Conservation (phyloP, 2,888 invertebrate genomes). For the Sphaerophoria rueppellii region DNA sequence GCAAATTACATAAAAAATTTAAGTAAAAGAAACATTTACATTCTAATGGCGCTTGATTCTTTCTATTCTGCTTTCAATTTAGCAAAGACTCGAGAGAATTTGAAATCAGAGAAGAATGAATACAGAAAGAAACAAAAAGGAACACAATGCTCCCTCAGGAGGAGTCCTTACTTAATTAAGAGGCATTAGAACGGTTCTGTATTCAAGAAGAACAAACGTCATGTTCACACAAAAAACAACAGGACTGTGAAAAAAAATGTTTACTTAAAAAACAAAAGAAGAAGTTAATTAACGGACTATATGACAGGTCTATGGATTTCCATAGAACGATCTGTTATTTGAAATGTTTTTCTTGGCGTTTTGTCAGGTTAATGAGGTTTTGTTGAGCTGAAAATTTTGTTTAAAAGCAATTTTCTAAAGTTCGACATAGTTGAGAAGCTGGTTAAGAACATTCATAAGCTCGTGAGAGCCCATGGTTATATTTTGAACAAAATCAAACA, state of each 20-base stretch:
- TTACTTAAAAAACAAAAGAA: not conserved
- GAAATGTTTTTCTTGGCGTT: too few species aligned
- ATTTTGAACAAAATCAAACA: too few species aligned
- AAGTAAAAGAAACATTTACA: conserved; percentile 33
- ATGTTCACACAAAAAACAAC: not conserved
- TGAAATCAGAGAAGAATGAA: conserved; percentile 25
- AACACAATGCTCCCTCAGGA: conserved; percentile 3
- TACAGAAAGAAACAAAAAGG: not conserved
- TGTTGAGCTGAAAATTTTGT: too few species aligned
- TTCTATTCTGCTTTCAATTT: conserved; percentile 36
- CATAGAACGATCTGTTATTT: too few species aligned
- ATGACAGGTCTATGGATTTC: not conserved
- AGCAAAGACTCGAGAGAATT: conserved; percentile 38
- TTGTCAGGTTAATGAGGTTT: too few species aligned
- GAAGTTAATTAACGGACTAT: not conserved
- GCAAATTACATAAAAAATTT: conserved; percentile 32
- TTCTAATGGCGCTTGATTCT: conserved; percentile 38
- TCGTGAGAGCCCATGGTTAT: too few species aligned
- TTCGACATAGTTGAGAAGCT: too few species aligned
- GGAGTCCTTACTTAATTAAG: conserved; percentile 60
- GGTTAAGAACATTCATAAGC: too few species aligned
- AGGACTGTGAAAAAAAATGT: conserved; percentile 7
- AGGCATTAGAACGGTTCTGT: conserved; percentile 49
- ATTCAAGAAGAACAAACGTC: conserved; percentile 11
- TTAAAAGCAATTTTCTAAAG: too few species aligned